Evolutionary conservation across 2,113 vertebrate genomes (phyloP).

Genomic region (Catharus fuscescens): DNA sequence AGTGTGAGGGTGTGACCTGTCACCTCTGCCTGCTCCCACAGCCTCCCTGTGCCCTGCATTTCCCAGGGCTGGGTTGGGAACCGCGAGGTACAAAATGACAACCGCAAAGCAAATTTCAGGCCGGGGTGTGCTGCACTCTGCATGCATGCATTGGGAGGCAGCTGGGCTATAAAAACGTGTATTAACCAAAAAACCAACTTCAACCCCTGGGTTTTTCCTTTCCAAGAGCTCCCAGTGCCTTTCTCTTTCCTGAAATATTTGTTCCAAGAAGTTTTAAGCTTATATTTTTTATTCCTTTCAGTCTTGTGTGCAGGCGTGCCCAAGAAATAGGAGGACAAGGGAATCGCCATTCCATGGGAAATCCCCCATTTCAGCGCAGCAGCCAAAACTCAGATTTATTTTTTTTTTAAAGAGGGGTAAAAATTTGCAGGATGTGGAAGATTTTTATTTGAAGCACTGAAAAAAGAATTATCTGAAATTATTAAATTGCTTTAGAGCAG

Average conservation of each 20-base stretch:
- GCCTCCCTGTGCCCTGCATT: rapidly evolving
- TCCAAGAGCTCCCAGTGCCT: background rate
- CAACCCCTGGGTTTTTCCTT: background rate
- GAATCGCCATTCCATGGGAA: background rate
- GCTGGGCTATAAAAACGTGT: background rate
- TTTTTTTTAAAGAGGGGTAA: background rate
- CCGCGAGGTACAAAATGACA: background rate
- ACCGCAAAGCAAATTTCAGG: background rate
- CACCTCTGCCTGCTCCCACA: background rate
- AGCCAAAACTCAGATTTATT: background rate
- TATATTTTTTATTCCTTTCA: background rate
- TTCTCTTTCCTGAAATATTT: background rate
- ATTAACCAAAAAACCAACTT: background rate
- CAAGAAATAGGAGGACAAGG: background rate
- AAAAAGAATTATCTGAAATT: background rate
- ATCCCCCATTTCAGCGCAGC: background rate
- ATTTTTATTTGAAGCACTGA: background rate
- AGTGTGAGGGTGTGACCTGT: background rate
- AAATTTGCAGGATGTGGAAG: background rate
- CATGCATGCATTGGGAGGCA: rapidly evolving
- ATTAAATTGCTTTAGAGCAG: background rate
- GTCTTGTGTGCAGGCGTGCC: background rate
- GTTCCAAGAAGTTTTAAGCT: background rate
- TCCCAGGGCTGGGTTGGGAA: rapidly evolving
- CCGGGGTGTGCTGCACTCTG: rapidly evolving